Evolutionary conservation across 2,113 vertebrate genomes (phyloP), one percentile per base, ranked within the genome.

Genomic region (Nerophis lumbriciformis): DNA sequence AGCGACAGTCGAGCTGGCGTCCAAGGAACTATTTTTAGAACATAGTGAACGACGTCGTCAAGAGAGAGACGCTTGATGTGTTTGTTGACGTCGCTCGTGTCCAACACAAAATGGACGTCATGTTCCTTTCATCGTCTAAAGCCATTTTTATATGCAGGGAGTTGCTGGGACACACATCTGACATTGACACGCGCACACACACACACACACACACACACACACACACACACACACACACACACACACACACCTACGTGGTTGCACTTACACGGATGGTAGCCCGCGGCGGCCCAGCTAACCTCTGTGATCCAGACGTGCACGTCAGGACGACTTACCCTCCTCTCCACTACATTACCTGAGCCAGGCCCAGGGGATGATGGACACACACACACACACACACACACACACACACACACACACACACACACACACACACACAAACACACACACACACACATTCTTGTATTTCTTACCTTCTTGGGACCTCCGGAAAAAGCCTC

Each of bases 261-360:
- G 50, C 48, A 51, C 55, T 51, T 38, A 21, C 64, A 72, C 65
- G 59, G 39, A 66, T 53, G 0, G 1, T 73, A 66, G 49, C 81
- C 76, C 0, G 66, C 56, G 55, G 75, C 67, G 0, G 47, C 28
- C 11, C 61, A 61, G 72, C 77, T 68, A 77, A 80, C 72, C 73
- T 72, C 68, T 77, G 65, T 77, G 80, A 82, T 86, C 76, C 78
- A 83, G 71, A 62, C 67, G 61, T 73, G 69, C 63, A 78, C 86
- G 88, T 87, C 87, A 88, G 68, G 60, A 69, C 57, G 66, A 78
- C 80, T 87, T 88, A 85, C 72, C 77, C 78, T 83, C 65, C 57
- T 84, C 78, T 84, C 52, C 60, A 72, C 85, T 79, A 84, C 82
- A 84, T 85, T 87, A 87, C 84, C 76, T 86, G 82, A 83, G 80